Conservation (phyloP, 2,888 invertebrate genomes). For the Norana najaformis region DNA sequence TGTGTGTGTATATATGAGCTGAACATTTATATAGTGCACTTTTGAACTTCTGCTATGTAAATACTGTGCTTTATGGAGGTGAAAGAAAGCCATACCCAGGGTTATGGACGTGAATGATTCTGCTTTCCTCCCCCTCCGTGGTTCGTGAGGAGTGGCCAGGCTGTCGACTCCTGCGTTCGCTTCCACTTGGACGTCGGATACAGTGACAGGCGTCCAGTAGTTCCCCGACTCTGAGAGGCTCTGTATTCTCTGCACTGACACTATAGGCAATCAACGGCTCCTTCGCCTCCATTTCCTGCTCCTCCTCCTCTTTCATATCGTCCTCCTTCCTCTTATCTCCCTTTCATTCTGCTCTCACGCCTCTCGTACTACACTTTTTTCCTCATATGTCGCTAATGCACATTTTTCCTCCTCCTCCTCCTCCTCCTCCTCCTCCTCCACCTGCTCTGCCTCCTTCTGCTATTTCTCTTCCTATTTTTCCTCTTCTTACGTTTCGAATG, state of each 20-base stretch:
- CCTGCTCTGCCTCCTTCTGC: background rate
- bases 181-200: background rate
- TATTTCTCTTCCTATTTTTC: background rate
- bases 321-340: no score
- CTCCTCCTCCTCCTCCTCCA: background rate
- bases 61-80: background rate
- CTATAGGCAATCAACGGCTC: background rate
- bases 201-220: background rate
- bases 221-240: background rate
- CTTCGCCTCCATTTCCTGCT: background rate
- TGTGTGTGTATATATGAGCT: background rate
- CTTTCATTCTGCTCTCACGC: no score
- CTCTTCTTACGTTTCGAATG: background rate
- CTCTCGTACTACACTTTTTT: no score
- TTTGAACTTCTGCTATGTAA: background rate
- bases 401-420: background rate
- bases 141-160: background rate
- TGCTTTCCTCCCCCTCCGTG: background rate
- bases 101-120: background rate
- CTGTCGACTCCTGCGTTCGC: conserved; percentile 13
- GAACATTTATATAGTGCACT: background rate
- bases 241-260: background rate
- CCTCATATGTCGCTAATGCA: no score
- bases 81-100: background rate
- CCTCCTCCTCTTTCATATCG: no score